Conservation (phyloP, 2,113 vertebrate species). For the Eidolon helvum region DNA sequence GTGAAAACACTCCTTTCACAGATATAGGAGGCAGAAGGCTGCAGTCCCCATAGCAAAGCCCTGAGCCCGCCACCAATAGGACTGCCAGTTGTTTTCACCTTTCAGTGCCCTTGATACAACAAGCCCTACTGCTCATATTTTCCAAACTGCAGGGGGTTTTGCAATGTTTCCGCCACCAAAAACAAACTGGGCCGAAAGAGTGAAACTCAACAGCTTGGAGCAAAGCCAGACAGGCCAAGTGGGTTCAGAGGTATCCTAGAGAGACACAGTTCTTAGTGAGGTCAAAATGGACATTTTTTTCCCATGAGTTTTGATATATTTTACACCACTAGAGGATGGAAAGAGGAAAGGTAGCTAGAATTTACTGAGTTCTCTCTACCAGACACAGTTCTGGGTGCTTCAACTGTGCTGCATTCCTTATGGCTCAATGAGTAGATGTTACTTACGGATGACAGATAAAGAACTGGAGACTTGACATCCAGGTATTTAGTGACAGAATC, state of each 20-base stretch:
- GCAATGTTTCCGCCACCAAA: neutral
- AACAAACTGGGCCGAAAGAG: neutral
- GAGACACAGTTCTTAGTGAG: neutral
- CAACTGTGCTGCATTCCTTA: neutral
- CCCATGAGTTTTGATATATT: neutral
- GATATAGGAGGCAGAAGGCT: neutral
- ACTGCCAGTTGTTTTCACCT: neutral
- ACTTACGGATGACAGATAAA: neutral
- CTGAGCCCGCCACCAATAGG: neutral
- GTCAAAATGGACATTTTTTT: neutral
- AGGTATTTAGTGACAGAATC: neutral
- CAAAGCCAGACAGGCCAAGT: neutral
- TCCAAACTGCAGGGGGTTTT: neutral
- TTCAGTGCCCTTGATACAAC: neutral
- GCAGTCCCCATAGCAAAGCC: neutral
- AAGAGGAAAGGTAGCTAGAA: neutral
- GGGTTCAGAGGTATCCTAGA: neutral
- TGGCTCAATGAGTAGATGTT: neutral
- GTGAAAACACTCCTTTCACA: neutral
- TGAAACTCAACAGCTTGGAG: neutral
- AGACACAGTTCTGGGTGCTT: neutral
- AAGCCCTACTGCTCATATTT: neutral
- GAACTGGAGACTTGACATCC: neutral
- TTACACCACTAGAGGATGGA: neutral
- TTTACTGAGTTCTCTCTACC: neutral